Base-by-base conservation (phyloP, 2,888 invertebrate species). In the Caenorhabditis sp. region DNA sequence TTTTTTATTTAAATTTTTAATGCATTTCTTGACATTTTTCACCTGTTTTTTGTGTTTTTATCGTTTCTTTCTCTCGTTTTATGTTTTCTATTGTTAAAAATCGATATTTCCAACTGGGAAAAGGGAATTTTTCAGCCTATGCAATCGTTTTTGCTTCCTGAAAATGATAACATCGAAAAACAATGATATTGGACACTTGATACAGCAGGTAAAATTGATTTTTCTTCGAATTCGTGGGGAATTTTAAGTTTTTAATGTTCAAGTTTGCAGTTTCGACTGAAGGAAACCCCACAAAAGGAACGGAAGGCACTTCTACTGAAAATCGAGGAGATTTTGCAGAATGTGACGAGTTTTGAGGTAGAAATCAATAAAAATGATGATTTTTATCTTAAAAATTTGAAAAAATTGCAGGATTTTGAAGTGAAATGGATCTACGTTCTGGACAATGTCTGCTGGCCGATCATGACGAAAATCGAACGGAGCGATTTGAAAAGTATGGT, bases 151-250 rank as follows among this genome's bases (percentile, higher is more conserved):
- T 26, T 20, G 74, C 13, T 11, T 6, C 11, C 56, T 35, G 58
- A 80, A 74, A 47, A 80, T 80, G 80, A 69, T 53, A 64, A 55
- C 55, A 67, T 58, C 64, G 51, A 80, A 69, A 58, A 69, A 68
- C 74, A 74, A 80, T 80, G 80, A 80, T 80, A 80, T 80, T 58
- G 56, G 51, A 8, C 44, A 62, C 55, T 65, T 74, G 26, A 64
- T 72, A 50, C 56, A 80, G 22, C 61, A 56, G 62, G 80, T 80
- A 24, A 26, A 18, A 37, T 0, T 6, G 8, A 51, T 62, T 56
- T 15, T 35, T 18, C 18, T 22, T 47, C 37, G 28, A 37, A 35
- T 2, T 32, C 9, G 26, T n/a, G 2, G 20, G 15, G 40, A 35
- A 18, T n/a, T n/a, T n/a, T n/a, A 24, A 6, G 26, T 9, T 1